Conservation (phyloP, 2,888 invertebrate species). For the Dimorphilus gyrociliatus region DNA sequence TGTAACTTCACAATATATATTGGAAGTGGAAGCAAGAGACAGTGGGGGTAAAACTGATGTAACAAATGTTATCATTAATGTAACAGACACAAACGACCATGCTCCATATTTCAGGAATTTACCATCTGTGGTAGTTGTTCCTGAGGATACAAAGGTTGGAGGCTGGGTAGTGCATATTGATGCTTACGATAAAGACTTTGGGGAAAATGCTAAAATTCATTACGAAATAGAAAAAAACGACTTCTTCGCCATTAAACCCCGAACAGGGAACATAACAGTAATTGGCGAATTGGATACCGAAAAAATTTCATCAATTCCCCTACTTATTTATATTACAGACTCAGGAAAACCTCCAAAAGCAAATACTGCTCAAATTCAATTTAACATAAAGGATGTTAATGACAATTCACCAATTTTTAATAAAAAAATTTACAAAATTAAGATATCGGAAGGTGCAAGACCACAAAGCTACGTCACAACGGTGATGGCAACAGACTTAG, state of each 20-base stretch:
- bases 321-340: conserved; percentile 76
- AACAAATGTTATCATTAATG: conserved; percentile 73
- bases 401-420: conserved; percentile 75
- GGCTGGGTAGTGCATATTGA: conserved; percentile 78
- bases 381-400: conserved; percentile 84
- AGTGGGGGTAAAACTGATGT: conserved; percentile 71
- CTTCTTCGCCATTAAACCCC: conserved; percentile 69
- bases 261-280: conserved; percentile 81
- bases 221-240: conserved; percentile 38
- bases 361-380: conserved; percentile 87
- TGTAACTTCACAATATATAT: conserved; percentile 53
- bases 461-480: conserved; percentile 76
- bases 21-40: conserved; percentile 65
- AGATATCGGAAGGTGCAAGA: conserved; percentile 74
- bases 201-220: conserved; percentile 60
- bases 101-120: conserved; percentile 82
- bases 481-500: conserved; percentile 75
- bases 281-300: conserved; percentile 71
- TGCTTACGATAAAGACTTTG: conserved; percentile 83
- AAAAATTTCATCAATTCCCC: conserved; percentile 53
- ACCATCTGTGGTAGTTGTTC: conserved; percentile 69
- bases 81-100: conserved; percentile 85
- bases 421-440: conserved; percentile 64
- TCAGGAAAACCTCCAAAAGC: conserved; percentile 75
- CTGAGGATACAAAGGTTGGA: conserved; percentile 80